phyloP scores from a whole-genome alignment of 2,797 vertebrate genomes.

The Pantherophis alleghaniensis region DNA sequence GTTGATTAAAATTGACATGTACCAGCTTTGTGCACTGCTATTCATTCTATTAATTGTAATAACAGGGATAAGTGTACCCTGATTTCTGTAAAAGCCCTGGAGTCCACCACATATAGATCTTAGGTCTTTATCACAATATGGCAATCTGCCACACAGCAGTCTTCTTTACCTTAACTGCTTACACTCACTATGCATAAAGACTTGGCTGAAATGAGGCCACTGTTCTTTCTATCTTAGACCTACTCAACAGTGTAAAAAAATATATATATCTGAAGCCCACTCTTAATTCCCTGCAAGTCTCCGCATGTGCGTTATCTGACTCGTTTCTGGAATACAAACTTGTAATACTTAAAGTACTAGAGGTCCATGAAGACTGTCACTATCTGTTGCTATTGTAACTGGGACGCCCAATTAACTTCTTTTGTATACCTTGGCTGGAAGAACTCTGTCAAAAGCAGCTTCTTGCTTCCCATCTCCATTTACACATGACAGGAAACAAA shows the following conservation, averaged over 20 bases:
- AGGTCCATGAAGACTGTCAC: constrained; percentile 3
- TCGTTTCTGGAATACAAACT: constrained; percentile 6
- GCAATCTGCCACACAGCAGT: neutral
- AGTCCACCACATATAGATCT: neutral
- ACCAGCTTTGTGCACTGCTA: neutral
- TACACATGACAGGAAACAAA: constrained; percentile 6
- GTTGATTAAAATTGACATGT: neutral
- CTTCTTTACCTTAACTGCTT: neutral
- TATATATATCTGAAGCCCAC: neutral
- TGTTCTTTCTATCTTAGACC: neutral
- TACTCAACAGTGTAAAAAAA: neutral
- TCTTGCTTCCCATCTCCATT: constrained; percentile 24
- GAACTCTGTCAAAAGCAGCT: constrained; percentile 7
- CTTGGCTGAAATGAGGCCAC: neutral
- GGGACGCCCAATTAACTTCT: constrained; percentile 26
- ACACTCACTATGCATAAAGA: neutral
- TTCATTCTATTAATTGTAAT: neutral
- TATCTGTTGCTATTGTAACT: constrained; percentile 14
- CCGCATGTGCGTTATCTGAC: constrained; percentile 2
- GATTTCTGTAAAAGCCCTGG: neutral
- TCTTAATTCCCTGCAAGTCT: constrained; percentile 9
- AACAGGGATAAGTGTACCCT: neutral
- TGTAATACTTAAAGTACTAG: neutral
- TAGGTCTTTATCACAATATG: neutral
- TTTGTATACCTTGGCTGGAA: constrained; percentile 18